These are phyloP conservation scores for Homarus americanus DNA, from an alignment of 1,140 invertebrate species.

Conservation along the genomic window DNA sequence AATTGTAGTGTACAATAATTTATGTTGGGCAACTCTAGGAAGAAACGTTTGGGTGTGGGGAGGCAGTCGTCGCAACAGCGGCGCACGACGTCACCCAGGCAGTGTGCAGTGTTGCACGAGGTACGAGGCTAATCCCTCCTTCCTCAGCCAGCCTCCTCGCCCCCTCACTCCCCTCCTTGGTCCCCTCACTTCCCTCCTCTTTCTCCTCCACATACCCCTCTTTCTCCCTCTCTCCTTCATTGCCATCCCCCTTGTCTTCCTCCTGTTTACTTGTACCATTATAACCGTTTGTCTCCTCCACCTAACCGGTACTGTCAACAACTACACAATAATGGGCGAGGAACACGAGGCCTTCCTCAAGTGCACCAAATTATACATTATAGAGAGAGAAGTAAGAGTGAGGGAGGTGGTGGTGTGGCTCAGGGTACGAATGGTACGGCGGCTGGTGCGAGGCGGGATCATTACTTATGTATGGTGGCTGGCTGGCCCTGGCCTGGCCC, in stretches of 20 bases:
- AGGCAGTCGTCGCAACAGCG: conserved; percentile 7
- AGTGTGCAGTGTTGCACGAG: conserved; percentile 37
- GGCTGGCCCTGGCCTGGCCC: conserved; percentile 24
- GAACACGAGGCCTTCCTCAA: no score
- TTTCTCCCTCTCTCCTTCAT: background rate
- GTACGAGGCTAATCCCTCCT: conserved; percentile 1
- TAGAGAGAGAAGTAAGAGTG: no score
- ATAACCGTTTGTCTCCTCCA: background rate
- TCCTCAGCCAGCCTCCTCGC: background rate
- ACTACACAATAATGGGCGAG: background rate
- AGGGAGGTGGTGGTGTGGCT: conserved; percentile 17
- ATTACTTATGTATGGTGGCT: conserved; percentile 64
- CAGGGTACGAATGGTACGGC: conserved; percentile 58
- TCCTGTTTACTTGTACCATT: background rate
- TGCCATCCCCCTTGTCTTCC: background rate
- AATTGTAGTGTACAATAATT: background rate
- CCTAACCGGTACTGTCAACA: background rate
- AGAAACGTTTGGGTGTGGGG: conserved; percentile 4
- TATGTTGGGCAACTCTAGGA: background rate
- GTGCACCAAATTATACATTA: no score
- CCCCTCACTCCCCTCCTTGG: background rate
- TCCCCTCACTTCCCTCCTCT: background rate
- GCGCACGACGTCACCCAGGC: conserved; percentile 1
- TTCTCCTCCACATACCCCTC: background rate
- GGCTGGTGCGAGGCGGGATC: conserved; percentile 1